Evolutionary conservation across 2,113 vertebrate species (phyloP).

Genomic region (Myiopsitta monachus): DNA sequence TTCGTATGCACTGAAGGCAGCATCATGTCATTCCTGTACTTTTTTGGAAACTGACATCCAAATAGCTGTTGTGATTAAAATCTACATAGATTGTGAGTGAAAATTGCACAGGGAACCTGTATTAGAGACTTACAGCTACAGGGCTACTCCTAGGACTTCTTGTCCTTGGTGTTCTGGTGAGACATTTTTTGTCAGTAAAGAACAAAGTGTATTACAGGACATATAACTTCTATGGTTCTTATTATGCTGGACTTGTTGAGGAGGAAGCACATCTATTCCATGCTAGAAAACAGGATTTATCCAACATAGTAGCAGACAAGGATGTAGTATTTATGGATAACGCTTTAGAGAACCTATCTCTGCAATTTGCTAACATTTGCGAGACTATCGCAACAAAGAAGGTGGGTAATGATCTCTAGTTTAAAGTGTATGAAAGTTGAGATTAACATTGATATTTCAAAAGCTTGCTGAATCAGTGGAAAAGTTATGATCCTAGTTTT

Average conservation of each 20-base stretch:
- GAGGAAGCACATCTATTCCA: not conserved
- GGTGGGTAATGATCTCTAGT: not conserved
- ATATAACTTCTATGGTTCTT: not conserved
- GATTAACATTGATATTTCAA: not conserved
- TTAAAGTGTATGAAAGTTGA: not conserved
- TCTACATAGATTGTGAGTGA: not conserved
- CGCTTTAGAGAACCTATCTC: not conserved
- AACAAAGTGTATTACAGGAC: not conserved
- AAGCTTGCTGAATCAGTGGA: not conserved
- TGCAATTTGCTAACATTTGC: not conserved
- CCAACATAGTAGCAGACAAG: not conserved
- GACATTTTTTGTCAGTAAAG: not conserved
- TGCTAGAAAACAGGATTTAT: not conserved
- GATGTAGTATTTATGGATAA: not conserved
- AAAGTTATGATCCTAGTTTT: not conserved
- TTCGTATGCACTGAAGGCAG: not conserved
- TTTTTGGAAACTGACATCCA: not conserved
- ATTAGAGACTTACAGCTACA: not conserved
- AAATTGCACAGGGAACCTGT: not conserved
- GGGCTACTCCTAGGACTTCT: not conserved
- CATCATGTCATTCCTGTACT: not conserved
- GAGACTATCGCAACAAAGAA: not conserved
- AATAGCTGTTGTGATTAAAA: not conserved
- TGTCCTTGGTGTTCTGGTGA: not conserved
- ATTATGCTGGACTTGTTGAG: not conserved